Evolutionary conservation across 2,797 vertebrate genomes (phyloP).

Genomic region (Lophius americanus): DNA sequence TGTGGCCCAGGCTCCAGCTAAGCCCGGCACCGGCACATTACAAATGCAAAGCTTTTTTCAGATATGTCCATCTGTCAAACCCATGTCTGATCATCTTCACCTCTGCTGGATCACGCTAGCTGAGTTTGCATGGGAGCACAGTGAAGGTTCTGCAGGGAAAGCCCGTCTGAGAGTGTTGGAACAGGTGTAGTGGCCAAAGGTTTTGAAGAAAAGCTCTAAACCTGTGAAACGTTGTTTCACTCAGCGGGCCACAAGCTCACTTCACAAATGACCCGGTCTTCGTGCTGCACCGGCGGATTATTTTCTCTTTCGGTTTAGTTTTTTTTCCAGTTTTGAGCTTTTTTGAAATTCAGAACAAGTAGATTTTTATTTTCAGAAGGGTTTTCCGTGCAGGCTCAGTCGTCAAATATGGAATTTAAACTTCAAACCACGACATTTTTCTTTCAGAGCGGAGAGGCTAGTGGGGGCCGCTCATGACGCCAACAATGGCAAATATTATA

Average conservation of each 20-base stretch:
- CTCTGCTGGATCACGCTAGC: constrained; percentile 35
- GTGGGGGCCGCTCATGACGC: too few relatives aligned
- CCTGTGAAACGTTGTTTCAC: constrained; percentile 28
- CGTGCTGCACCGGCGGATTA: not conserved
- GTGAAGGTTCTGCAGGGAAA: constrained; percentile 7
- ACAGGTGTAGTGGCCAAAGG: constrained; percentile 29
- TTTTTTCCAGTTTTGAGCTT: constrained; percentile 6
- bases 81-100: constrained; percentile 48
- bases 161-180: constrained; percentile 1
- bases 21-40: constrained; percentile 60
- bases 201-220: constrained; percentile 8
- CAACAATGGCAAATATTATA: too few relatives aligned
- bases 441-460: not conserved
- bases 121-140: not conserved
- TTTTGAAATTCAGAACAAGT: constrained; percentile 15
- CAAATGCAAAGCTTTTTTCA: constrained; percentile 52
- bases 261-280: constrained; percentile 32
- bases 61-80: constrained; percentile 55
- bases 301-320: constrained; percentile 9
- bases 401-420: not conserved
- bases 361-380: not conserved
- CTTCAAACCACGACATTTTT: not conserved
- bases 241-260: constrained; percentile 5
- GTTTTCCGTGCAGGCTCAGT: not conserved
- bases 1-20: constrained; percentile 51